Evolutionary conservation across 2,797 vertebrate species (phyloP).

Genomic region (Cottoperca gobio): DNA sequence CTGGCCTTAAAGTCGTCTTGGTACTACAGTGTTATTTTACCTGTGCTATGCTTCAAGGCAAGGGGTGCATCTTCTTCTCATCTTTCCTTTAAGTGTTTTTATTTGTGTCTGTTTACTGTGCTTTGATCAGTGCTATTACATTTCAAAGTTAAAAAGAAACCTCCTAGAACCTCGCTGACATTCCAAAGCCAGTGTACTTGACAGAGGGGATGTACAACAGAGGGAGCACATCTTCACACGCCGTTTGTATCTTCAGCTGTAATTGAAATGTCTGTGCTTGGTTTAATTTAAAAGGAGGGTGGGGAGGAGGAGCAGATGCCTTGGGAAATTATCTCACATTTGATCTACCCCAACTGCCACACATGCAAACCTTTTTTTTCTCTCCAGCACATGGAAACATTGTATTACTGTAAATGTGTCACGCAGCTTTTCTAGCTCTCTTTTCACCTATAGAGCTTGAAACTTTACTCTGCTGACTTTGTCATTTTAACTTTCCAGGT

Average conservation of each 20-base stretch:
- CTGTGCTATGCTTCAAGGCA: conserved; percentile 1
- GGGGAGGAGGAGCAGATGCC: conserved; percentile 19
- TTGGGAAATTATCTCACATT: conserved; percentile 37
- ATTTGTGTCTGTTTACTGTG: not conserved
- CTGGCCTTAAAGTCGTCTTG: not conserved
- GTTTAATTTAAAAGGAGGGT: conserved; percentile 22
- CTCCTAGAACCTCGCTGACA: conserved; percentile 1
- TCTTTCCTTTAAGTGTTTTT: conserved; percentile 8
- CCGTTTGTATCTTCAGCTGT: conserved; percentile 19
- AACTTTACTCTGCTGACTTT: not conserved
- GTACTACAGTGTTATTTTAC: not conserved
- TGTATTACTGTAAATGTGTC: conserved; percentile 4
- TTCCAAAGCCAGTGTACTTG: conserved; percentile 24
- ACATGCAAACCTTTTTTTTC: conserved; percentile 18
- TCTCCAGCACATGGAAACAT: not conserved
- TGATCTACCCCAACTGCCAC: conserved; percentile 27
- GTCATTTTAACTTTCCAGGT: not conserved
- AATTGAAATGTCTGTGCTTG: conserved; percentile 30
- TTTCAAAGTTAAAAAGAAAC: conserved; percentile 21
- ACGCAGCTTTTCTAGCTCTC: not conserved
- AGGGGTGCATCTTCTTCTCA: not conserved
- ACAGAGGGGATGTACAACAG: conserved; percentile 13
- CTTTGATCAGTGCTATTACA: conserved; percentile 22
- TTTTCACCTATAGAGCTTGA: not conserved
- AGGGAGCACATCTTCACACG: conserved; percentile 11